Percentiles rank a stretch among this genome's conserved stretches.
These are phyloP conservation scores for Agraylea sexmaculata DNA, from an alignment of 1,140 invertebrate species.

Conservation along the genomic window DNA sequence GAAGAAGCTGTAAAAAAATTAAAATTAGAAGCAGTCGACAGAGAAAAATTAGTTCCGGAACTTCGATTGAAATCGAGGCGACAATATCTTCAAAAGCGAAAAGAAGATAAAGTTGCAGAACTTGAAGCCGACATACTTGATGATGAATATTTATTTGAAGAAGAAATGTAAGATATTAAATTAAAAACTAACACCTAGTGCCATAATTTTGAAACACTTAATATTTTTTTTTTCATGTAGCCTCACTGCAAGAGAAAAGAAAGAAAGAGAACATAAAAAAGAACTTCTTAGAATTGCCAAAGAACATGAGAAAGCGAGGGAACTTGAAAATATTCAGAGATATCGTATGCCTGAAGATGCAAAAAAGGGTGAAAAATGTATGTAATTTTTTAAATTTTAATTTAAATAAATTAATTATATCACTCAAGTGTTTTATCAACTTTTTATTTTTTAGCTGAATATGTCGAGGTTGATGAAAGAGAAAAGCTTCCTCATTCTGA, in stretches of 20 bases:
- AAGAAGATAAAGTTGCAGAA: conserved; percentile 93
- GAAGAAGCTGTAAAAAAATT: conserved; percentile 88
- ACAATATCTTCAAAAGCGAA: conserved; percentile 90
- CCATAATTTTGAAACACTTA: conserved; percentile 3
- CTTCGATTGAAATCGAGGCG: conserved; percentile 82
- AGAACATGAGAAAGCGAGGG: conserved; percentile 88
- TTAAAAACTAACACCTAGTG: background rate
- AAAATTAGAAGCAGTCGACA: conserved; percentile 74
- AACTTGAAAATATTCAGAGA: conserved; percentile 81
- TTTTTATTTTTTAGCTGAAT: conserved; percentile 45
- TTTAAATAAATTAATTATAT: no score
- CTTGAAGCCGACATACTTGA: conserved; percentile 91
- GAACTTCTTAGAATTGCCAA: conserved; percentile 82
- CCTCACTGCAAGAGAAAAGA: conserved; percentile 75
- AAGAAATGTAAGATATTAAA: conserved; percentile 54
- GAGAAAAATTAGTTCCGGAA: conserved; percentile 77
- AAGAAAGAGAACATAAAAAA: conserved; percentile 82
- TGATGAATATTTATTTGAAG: conserved; percentile 91
- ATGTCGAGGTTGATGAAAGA: conserved; percentile 78
- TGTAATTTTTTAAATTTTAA: no score
- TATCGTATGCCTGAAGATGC: conserved; percentile 87
- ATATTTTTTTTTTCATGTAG: conserved; percentile 34
- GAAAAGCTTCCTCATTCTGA: conserved; percentile 84
- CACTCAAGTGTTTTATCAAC: no score
- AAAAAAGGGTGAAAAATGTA: conserved; percentile 52